Percentiles rank a stretch among this genome's conserved stretches.
phyloP scores from a whole-genome alignment of 1,140 invertebrate species.

The Meloidogyne chitwoodi region DNA sequence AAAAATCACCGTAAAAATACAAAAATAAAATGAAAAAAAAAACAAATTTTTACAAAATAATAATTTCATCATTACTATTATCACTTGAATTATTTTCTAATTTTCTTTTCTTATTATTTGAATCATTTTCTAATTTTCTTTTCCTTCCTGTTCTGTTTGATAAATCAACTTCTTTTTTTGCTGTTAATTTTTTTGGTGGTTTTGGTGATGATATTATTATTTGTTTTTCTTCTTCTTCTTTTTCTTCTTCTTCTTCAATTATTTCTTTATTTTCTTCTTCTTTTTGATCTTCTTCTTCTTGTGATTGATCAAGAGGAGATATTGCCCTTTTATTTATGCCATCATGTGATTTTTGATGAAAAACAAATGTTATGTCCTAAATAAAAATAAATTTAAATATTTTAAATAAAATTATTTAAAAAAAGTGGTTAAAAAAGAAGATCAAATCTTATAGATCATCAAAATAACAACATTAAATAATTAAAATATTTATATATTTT shows the following conservation, averaged over 20 bases:
- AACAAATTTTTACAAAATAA: slow-evolving; percentile 4
- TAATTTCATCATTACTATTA: not conserved
- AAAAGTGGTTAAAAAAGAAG: not conserved
- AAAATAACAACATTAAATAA: too few species aligned
- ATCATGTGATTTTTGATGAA: slow-evolving; percentile 73
- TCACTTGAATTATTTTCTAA: not conserved
- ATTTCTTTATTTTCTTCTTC: not conserved
- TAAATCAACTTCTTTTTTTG: not conserved
- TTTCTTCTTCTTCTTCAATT: slow-evolving; percentile 3
- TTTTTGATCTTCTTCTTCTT: not conserved
- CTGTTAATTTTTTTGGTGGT: not conserved
- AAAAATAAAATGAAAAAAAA: not conserved
- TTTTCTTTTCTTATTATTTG: too few species aligned
- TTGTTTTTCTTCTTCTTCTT: not conserved
- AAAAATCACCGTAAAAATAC: not conserved
- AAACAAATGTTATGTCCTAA: slow-evolving; percentile 72
- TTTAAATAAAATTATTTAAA: not conserved
- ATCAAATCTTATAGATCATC: too few species aligned
- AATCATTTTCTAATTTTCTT: slow-evolving; percentile 13
- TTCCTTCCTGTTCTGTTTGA: not conserved
- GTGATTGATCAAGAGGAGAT: not conserved
- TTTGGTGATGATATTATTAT: not conserved
- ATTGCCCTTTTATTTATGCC: slow-evolving; percentile 21
- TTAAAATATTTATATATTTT: too few species aligned
- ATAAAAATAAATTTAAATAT: too few species aligned